Percentiles rank a stretch among this genome's conserved stretches.
phyloP scores from a whole-genome alignment of 2,113 vertebrate species.

The Oncorhynchus keta region DNA sequence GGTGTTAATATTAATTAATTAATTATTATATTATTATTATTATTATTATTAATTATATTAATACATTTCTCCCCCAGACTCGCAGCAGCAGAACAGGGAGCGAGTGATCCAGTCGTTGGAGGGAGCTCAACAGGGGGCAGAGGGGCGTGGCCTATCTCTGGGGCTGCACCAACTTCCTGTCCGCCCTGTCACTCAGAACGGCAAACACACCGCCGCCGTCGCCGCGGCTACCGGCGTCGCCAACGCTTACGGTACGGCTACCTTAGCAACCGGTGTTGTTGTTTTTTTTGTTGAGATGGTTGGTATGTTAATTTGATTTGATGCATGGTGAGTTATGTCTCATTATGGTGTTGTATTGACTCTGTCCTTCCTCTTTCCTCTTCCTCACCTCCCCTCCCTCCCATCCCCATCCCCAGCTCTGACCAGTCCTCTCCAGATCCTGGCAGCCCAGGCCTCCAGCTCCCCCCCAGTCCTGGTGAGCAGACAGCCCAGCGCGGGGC shows the following conservation, averaged over 20 bases:
- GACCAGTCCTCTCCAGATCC: constrained; percentile 89
- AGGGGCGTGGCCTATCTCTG: constrained; percentile 81
- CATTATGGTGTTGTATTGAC: background rate
- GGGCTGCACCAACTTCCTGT: constrained; percentile 91
- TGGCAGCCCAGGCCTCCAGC: constrained; percentile 93
- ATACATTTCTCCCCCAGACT: constrained; percentile 44
- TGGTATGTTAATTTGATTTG: background rate
- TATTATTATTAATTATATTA: too few species aligned
- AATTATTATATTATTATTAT: too few species aligned
- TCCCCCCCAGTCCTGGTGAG: constrained; percentile 89
- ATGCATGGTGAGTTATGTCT: too few species aligned
- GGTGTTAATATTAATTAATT: too few species aligned
- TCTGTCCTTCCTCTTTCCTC: background rate
- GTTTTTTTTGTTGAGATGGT: too few species aligned
- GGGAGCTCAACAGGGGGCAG: constrained; percentile 81
- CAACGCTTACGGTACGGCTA: constrained; percentile 80
- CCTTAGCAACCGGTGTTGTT: too few species aligned
- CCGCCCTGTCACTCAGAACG: constrained; percentile 88
- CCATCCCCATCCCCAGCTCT: constrained; percentile 72
- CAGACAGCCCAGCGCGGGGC: constrained; percentile 71
- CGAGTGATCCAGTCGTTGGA: constrained; percentile 91
- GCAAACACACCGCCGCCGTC: constrained; percentile 80
- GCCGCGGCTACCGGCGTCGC: constrained; percentile 77
- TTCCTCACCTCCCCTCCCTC: background rate
- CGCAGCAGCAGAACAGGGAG: constrained; percentile 76